Conservation (phyloP, 2,113 vertebrate genomes). For the Urocynchramus pylzowi region DNA sequence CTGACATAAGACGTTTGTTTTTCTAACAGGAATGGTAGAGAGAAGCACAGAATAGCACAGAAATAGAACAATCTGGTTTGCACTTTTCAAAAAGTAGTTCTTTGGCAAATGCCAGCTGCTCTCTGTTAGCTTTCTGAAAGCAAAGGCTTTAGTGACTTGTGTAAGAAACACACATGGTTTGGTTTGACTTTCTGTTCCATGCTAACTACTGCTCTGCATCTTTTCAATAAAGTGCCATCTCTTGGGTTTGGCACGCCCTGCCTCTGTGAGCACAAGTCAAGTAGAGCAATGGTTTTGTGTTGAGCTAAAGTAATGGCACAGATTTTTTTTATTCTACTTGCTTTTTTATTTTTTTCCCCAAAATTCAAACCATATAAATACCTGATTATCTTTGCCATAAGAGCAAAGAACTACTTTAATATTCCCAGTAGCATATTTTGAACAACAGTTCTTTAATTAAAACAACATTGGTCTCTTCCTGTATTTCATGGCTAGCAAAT, state of each 20-base stretch:
- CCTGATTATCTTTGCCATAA: conserved; percentile 5
- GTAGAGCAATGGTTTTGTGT: background rate
- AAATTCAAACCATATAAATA: conserved; percentile 32
- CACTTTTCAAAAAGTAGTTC: conserved; percentile 31
- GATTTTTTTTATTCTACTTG: background rate
- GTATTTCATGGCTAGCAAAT: conserved; percentile 59
- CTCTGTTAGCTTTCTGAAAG: conserved; percentile 35
- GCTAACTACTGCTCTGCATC: background rate
- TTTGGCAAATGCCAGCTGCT: conserved; percentile 40
- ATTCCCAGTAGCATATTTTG: conserved; percentile 52
- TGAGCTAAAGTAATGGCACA: background rate
- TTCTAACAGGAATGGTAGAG: background rate
- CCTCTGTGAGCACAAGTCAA: background rate
- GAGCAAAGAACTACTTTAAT: conserved; percentile 25
- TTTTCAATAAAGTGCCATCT: conserved; percentile 11
- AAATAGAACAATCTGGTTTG: conserved; percentile 18
- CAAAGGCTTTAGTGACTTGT: conserved; percentile 4
- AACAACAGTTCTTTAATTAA: conserved; percentile 60
- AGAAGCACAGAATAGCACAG: background rate
- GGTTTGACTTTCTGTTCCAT: background rate
- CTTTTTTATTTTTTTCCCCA: background rate
- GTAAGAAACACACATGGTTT: conserved; percentile 7
- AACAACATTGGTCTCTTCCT: conserved; percentile 57
- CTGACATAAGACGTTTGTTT: conserved; percentile 54
- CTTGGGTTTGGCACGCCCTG: background rate